Evolutionary conservation across 1,140 invertebrate genomes (phyloP).

Genomic region (Eriocheir sinensis): DNA sequence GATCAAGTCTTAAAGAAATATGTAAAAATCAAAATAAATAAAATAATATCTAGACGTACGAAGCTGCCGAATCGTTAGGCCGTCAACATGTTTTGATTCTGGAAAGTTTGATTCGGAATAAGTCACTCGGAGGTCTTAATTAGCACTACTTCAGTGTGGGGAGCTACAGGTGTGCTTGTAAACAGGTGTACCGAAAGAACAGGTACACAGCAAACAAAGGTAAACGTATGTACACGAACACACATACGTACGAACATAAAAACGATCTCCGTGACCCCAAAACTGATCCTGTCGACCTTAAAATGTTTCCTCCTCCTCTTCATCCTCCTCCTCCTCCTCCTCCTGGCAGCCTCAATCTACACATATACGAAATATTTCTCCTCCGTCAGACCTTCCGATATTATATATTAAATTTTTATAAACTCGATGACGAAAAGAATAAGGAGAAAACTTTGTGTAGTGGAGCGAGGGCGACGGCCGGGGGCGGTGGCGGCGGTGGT

Average conservation of each 20-base stretch:
- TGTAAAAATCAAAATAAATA: not conserved
- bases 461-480: not conserved
- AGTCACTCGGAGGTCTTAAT: not conserved
- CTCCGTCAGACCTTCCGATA: not conserved
- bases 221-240: not conserved
- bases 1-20: not conserved
- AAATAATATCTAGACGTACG: not conserved
- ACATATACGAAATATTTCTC: not conserved
- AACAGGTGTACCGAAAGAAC: no score
- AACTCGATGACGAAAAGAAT: slow-evolving; percentile 30
- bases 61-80: not conserved
- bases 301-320: no score
- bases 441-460: slow-evolving; percentile 50
- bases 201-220: no score
- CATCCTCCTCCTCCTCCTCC: no score
- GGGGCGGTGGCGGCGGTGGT: not conserved
- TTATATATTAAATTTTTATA: slow-evolving; percentile 19
- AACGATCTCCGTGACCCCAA: not conserved
- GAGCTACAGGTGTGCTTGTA: not conserved
- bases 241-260: not conserved
- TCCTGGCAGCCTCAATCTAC: not conserved
- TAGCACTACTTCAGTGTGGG: not conserved
- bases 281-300: not conserved
- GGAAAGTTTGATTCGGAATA: slow-evolving; percentile 10
- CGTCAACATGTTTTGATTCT: not conserved